Evolutionary conservation across 2,888 invertebrate genomes (phyloP), one percentile per base, ranked within the genome.

Genomic region (Trissolcus japonicus): DNA sequence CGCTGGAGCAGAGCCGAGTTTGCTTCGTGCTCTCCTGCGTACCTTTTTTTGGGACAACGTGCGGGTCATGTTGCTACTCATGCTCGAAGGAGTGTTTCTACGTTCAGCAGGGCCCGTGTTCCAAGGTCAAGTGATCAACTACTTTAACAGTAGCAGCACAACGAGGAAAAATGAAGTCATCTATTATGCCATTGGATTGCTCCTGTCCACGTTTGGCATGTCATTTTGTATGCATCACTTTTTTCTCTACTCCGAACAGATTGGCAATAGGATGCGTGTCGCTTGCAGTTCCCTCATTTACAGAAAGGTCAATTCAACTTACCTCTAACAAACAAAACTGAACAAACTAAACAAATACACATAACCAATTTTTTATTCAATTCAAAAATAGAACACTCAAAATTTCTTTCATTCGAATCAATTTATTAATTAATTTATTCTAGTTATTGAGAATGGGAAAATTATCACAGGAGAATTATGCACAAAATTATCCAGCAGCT

Each of bases 361-460:
- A n/a, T n/a, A n/a, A n/a, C n/a, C n/a, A n/a, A n/a, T n/a, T n/a
- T n/a, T n/a, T n/a, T n/a, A n/a, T n/a, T n/a, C n/a, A n/a, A n/a
- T n/a, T n/a, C n/a, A n/a, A n/a, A n/a, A n/a, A n/a, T n/a, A n/a
- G n/a, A n/a, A n/a, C n/a, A n/a, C n/a, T n/a, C n/a, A n/a, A n/a
- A n/a, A n/a, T n/a, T n/a, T n/a, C n/a, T n/a, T n/a, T n/a, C n/a
- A n/a, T n/a, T n/a, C n/a, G n/a, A n/a, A n/a, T n/a, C 4, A 9
- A 48, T 14, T 29, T 25, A 53, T 59, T 54, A 19, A 63, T n/a
- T 51, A 54, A 48, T 57, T 48, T 54, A 66, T 25, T 54, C 82
- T 88, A 96, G 95, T 91, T 94, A 0, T 90, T 95, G n/a, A 91
- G 92, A 6, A 88, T 96, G 41, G 95, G 94, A 82, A 91, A 93